A percentile compares a stretch with the other conserved stretches of the same genome.
Conservation (phyloP, 2,113 vertebrate species). For the Sigmodon hispidus region DNA sequence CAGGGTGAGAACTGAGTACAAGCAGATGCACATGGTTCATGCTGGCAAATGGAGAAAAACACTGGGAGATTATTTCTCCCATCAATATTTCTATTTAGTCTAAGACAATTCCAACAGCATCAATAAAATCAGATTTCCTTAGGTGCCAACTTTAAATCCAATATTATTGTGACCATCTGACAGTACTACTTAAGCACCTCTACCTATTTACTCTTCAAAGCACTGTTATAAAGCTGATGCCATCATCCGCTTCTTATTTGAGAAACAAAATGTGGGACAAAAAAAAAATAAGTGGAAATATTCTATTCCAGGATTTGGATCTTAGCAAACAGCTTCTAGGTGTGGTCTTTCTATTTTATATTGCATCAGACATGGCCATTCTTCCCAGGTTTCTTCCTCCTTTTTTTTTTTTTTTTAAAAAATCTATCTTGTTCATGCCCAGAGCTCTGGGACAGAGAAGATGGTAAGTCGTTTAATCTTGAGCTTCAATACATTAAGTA, state of each 20-base stretch:
- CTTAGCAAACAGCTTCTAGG: background rate
- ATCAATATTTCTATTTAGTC: background rate
- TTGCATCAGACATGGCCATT: background rate
- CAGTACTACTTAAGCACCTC: background rate
- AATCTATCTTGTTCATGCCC: background rate
- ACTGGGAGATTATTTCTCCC: background rate
- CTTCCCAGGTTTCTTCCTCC: background rate
- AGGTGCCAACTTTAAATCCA: background rate
- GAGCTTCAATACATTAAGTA: conserved; percentile 72
- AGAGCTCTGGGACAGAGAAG: background rate
- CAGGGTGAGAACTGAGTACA: background rate
- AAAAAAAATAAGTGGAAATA: conserved; percentile 24
- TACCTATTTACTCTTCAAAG: background rate
- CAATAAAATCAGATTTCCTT: background rate
- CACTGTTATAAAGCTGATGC: background rate
- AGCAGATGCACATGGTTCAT: background rate
- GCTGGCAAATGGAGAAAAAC: background rate
- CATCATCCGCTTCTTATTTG: background rate
- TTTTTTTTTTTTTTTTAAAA: background rate
- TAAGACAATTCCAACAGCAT: background rate
- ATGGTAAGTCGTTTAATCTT: conserved; percentile 60
- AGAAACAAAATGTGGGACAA: background rate
- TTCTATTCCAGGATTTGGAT: background rate
- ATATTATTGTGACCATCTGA: background rate
- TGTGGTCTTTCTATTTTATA: background rate